These are phyloP conservation scores for Penaeus japonicus DNA, from an alignment of 1,140 invertebrate species.

Conservation along the genomic window DNA sequence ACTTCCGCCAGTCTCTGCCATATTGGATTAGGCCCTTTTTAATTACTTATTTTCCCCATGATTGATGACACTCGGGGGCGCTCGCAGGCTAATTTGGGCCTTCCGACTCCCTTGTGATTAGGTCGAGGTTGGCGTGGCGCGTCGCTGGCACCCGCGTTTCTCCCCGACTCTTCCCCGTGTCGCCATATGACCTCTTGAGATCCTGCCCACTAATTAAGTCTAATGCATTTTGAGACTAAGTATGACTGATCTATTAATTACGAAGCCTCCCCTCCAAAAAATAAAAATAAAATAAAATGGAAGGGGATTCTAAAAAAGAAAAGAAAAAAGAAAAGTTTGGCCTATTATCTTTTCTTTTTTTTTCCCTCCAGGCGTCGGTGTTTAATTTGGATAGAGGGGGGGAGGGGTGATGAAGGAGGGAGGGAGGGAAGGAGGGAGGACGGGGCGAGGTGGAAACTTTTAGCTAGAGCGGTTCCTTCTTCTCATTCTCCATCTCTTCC, in stretches of 20 bases:
- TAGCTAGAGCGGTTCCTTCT: too few relatives aligned
- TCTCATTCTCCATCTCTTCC: too few relatives aligned
- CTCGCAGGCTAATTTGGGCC: background rate
- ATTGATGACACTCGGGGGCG: constrained; percentile 34
- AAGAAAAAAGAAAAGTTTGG: too few relatives aligned
- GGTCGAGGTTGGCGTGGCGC: background rate
- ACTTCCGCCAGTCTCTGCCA: constrained; percentile 31
- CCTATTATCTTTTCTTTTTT: too few relatives aligned
- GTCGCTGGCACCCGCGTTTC: background rate
- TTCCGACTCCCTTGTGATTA: background rate
- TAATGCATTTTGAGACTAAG: constrained; percentile 47
- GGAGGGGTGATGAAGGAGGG: too few relatives aligned
- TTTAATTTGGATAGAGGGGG: too few relatives aligned
- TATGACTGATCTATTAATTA: constrained; percentile 50
- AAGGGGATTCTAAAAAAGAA: too few relatives aligned
- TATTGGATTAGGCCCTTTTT: constrained; percentile 55
- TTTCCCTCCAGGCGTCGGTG: too few relatives aligned
- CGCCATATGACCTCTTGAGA: constrained; percentile 51
- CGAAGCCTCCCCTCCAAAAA: too few relatives aligned
- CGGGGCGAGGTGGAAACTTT: too few relatives aligned
- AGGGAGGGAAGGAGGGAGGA: too few relatives aligned
- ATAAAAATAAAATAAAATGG: too few relatives aligned
- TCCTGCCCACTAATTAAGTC: constrained; percentile 45
- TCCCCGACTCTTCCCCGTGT: background rate
- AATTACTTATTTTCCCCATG: constrained; percentile 55